Evolutionary conservation across 2,888 invertebrate species (phyloP).

Genomic region (Spodoptera exigua): DNA sequence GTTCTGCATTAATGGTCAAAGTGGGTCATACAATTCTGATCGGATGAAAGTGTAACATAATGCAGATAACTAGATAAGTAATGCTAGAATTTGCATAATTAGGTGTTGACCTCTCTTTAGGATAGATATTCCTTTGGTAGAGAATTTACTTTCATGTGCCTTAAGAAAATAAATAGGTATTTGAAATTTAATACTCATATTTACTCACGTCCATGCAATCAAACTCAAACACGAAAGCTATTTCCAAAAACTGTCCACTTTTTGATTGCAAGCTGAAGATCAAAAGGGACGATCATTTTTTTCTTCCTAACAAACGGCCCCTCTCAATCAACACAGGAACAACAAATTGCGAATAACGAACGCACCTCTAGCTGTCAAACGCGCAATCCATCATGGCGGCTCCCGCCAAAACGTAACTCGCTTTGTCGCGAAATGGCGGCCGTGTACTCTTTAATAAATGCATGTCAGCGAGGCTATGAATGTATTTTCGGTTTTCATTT

Average conservation of each 20-base stretch:
- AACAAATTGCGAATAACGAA: slow-evolving; percentile 66
- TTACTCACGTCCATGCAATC: too few species aligned
- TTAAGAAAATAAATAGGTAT: too few species aligned
- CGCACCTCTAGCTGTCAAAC: slow-evolving; percentile 67
- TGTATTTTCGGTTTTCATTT: slow-evolving; percentile 46
- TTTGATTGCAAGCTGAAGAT: slow-evolving; percentile 15
- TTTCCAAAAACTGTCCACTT: slow-evolving; percentile 1
- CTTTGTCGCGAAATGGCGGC: slow-evolving; percentile 67
- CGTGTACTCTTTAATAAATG: slow-evolving; percentile 54
- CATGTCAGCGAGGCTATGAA: slow-evolving; percentile 47
- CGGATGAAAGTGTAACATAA: too few species aligned
- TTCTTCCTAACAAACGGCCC: slow-evolving; percentile 25
- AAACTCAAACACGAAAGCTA: background rate
- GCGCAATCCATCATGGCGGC: slow-evolving; percentile 75
- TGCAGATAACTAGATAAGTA: too few species aligned
- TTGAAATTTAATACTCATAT: too few species aligned
- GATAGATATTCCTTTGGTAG: too few species aligned
- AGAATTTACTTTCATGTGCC: too few species aligned
- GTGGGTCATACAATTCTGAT: too few species aligned
- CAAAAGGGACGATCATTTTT: slow-evolving; percentile 6
- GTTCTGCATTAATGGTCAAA: background rate
- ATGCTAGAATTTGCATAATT: too few species aligned
- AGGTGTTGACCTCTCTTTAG: too few species aligned
- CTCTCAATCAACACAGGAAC: slow-evolving; percentile 60
- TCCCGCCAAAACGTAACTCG: slow-evolving; percentile 69